These are phyloP conservation scores for Marasmarcha lunaedactyla DNA, from an alignment of 2,888 invertebrate species.

Conservation along the genomic window DNA sequence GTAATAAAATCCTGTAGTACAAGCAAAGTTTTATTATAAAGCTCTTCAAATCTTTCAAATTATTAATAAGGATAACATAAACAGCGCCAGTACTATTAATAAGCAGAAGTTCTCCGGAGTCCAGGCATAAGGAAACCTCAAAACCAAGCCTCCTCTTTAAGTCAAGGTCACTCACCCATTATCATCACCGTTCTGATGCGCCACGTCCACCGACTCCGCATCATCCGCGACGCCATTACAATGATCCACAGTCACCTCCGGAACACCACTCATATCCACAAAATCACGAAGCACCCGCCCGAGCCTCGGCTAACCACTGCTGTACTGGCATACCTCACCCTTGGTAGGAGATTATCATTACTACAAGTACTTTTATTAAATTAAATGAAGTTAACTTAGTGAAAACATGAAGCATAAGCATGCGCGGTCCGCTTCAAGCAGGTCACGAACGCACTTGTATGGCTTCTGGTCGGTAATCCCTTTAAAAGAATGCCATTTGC, in stretches of 20 bases:
- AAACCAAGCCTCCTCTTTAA: no score
- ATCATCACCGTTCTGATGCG: slow-evolving; percentile 38
- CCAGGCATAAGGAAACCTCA: no score
- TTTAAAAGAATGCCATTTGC: slow-evolving; percentile 45
- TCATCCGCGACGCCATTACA: slow-evolving; percentile 51
- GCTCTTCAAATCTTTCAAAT: no score
- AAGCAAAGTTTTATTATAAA: no score
- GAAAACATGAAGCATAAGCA: slow-evolving; percentile 51
- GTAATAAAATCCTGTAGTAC: no score
- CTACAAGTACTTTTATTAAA: slow-evolving; percentile 64
- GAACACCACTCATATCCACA: slow-evolving; percentile 46
- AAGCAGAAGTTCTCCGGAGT: no score
- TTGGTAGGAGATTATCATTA: slow-evolving; percentile 64
- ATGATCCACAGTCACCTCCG: slow-evolving; percentile 47
- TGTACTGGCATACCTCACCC: slow-evolving; percentile 40
- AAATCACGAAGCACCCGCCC: slow-evolving; percentile 33
- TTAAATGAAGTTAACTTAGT: slow-evolving; percentile 60
- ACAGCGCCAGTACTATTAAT: no score
- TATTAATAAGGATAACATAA: no score
- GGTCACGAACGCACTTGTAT: slow-evolving; percentile 62
- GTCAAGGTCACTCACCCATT: slow-evolving; percentile 29
- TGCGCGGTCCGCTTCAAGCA: slow-evolving; percentile 52
- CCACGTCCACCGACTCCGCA: slow-evolving; percentile 23
- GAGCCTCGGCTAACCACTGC: slow-evolving; percentile 12
- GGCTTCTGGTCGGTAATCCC: slow-evolving; percentile 61